These are phyloP conservation scores for Pelosia muscerda DNA, from an alignment of 2,888 invertebrate species.

Conservation along the genomic window DNA sequence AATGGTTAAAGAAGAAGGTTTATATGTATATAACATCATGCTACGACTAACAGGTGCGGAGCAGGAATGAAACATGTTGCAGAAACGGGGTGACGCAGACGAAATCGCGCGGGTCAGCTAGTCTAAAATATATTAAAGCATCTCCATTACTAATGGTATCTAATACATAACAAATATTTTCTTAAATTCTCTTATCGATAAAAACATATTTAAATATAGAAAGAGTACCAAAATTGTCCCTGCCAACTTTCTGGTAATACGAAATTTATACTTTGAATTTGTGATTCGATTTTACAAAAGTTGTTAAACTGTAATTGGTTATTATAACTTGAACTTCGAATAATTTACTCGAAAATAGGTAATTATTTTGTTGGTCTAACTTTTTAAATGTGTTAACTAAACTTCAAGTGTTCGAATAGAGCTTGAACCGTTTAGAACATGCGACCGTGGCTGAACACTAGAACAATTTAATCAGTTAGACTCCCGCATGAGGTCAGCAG, in stretches of 20 bases:
- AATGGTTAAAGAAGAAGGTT: too few species aligned
- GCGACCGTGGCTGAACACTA: neutral
- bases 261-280: neutral
- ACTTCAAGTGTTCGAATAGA: neutral
- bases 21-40: too few species aligned
- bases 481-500: too few species aligned
- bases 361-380: conserved; percentile 2
- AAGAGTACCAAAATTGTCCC: neutral
- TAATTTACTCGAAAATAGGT: neutral
- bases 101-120: too few species aligned
- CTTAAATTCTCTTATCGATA: neutral
- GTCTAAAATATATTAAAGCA: too few species aligned
- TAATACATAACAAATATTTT: neutral
- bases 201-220: neutral
- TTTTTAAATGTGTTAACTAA: neutral
- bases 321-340: neutral
- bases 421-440: neutral
- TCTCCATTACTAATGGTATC: too few species aligned
- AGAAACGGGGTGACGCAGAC: too few species aligned
- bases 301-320: conserved; percentile 1
- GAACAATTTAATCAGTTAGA: neutral
- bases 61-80: too few species aligned
- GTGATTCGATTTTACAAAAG: neutral
- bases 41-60: too few species aligned
- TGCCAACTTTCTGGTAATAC: neutral